Evolutionary conservation across 2,113 vertebrate species (phyloP).

Genomic region (Cricetomys ansorgei): DNA sequence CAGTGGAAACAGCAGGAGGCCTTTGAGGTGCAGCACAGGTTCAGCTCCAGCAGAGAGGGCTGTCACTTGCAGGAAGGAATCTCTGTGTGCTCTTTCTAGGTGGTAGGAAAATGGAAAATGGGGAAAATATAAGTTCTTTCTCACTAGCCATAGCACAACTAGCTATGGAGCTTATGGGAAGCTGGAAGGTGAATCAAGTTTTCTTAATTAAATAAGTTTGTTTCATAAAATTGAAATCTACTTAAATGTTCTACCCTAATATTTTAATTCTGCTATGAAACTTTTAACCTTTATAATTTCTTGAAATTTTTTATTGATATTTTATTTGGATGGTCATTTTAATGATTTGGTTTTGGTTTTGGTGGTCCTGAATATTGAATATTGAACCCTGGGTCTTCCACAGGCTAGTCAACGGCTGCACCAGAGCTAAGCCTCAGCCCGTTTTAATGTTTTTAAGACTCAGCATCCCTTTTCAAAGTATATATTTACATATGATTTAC

Average conservation of each 20-base stretch:
- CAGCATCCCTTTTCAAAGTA: background rate
- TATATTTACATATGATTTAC: background rate
- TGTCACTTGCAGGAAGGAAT: background rate
- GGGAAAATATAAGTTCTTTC: background rate
- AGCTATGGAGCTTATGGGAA: background rate
- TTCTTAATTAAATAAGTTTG: conserved; percentile 48
- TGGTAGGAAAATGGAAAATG: too few relatives aligned
- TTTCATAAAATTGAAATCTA: conserved; percentile 36
- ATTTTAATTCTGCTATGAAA: background rate
- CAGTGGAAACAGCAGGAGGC: background rate
- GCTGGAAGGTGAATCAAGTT: background rate
- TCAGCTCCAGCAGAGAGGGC: background rate
- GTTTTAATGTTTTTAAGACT: conserved; percentile 20
- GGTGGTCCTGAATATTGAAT: background rate
- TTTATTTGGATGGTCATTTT: conserved; percentile 4
- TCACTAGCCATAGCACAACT: background rate
- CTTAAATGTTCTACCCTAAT: conserved; percentile 20
- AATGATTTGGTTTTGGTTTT: background rate
- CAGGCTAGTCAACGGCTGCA: background rate
- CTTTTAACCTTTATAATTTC: conserved; percentile 37
- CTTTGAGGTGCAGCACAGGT: background rate
- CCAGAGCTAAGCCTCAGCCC: background rate
- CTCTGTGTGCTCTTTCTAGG: background rate
- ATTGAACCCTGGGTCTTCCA: background rate
- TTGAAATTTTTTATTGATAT: background rate